Evolutionary conservation across 2,888 invertebrate genomes (phyloP), one percentile per base, ranked within the genome.

Genomic region (Pecten maximus): DNA sequence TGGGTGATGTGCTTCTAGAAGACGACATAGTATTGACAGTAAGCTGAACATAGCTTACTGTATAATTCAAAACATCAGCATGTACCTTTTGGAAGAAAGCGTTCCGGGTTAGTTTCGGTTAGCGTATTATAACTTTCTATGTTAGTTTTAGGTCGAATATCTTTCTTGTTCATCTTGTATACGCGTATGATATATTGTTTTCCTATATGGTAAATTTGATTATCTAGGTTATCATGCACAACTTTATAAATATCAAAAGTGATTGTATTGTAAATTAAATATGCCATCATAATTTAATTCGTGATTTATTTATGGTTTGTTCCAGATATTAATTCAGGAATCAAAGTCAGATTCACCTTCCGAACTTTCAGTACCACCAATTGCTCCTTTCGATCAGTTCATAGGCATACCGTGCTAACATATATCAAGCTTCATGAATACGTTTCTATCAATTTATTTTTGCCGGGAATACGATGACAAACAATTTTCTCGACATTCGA

Each of bases 391-490:
- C 19, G 54, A 54, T n/a, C 23, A n/a, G 6, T n/a, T 54, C 6
- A n/a, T 6, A 23, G n/a, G 23, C n/a, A 23, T 54, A n/a, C 54
- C 54, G 10, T 44, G 12, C 44, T 12, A 44, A 1, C 12, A 35
- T 0, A 35, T 28, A 4, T 6, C 2, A 74, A n/a, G 2, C 0
- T 86, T 50, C 48, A 54, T 40, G 40, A 40, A 89, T 15, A 35
- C 74, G 28, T 86, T 40, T 35, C 39, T 40, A 2, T 88, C 88
- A n/a, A n/a, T 90, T 91, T 60, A 44, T 91, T 88, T 88, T 90
- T 39, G 90, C 6, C 74, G 91, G 4, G 89, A 91, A 19, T 91
- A 91, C 54, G 91, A 44, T 28, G 87, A 91, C 39, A 91, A 91
- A 87, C n/a, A 90, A 0, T 91, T 90, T 50, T 28, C 40, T 23